These are phyloP conservation scores for Tretioscincus oriximinensis DNA, from an alignment of 2,113 vertebrate genomes.

Conservation along the genomic window DNA sequence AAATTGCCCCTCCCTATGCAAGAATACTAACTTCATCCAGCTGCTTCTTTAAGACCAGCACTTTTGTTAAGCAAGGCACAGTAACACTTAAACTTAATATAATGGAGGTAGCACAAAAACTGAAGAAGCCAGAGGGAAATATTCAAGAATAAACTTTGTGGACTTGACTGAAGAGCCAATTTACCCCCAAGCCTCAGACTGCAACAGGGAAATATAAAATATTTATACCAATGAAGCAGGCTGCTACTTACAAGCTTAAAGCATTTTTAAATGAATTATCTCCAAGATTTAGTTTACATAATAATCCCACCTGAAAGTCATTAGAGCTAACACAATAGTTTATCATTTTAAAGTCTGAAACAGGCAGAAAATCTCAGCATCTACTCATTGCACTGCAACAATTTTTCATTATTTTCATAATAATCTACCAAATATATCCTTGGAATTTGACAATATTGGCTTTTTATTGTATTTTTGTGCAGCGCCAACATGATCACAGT, in stretches of 20 bases:
- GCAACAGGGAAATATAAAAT: not conserved
- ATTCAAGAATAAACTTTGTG: not conserved
- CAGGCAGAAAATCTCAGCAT: not conserved
- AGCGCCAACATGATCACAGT: not conserved
- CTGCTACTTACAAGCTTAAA: not conserved
- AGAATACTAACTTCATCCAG: not conserved
- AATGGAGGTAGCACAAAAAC: not conserved
- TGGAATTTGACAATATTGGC: not conserved
- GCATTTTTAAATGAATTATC: not conserved
- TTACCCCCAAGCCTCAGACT: not conserved
- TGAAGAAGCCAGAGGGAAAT: not conserved
- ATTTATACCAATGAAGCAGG: not conserved
- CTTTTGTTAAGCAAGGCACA: not conserved
- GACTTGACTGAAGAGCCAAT: not conserved
- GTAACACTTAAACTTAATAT: not conserved
- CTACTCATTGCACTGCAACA: not conserved
- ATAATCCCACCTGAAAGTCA: not conserved
- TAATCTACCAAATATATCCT: not conserved
- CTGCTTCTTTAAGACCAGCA: conserved; percentile 4
- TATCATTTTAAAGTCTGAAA: not conserved
- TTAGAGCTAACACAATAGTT: not conserved
- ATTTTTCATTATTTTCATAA: too few relatives aligned
- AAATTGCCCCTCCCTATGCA: too few relatives aligned
- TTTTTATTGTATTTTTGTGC: not conserved
- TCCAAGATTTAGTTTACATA: not conserved